Evolutionary conservation across 92 coral and sea anemone genomes (phyloP).

Genomic region (Epizoanthus illoricatus): DNA sequence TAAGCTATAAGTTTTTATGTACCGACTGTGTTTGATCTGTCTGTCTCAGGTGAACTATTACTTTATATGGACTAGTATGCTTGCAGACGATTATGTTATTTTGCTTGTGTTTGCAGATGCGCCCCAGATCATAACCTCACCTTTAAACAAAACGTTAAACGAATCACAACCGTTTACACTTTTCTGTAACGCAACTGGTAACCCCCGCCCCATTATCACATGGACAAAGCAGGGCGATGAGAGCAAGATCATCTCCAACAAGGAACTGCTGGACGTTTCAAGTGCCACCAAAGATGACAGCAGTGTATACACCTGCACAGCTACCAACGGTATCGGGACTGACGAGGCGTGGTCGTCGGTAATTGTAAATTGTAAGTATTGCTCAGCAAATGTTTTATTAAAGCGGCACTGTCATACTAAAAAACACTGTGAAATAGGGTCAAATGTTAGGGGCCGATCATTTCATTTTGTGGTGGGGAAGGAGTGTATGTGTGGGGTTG

Average conservation of each 20-base stretch:
- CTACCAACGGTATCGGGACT: background rate
- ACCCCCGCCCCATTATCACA: background rate
- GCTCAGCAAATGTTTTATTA: background rate
- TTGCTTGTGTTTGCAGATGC: background rate
- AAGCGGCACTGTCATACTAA: background rate
- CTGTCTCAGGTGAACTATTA: too few relatives aligned
- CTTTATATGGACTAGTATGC: too few relatives aligned
- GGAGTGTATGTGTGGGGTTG: too few relatives aligned
- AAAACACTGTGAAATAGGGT: background rate
- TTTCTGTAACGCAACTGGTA: conserved; percentile 11
- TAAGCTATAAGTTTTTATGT: too few relatives aligned
- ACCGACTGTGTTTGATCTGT: too few relatives aligned
- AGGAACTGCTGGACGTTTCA: background rate
- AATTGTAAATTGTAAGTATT: background rate
- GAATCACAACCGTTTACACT: background rate
- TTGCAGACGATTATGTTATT: background rate
- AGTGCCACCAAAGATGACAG: background rate
- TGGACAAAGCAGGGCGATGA: background rate
- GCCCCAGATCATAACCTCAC: background rate
- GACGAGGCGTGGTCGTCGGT: background rate
- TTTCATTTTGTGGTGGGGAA: too few relatives aligned
- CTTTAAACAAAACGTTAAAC: conserved; percentile 1
- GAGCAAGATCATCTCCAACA: background rate
- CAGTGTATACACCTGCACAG: background rate
- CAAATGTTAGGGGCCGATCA: too few relatives aligned